Percentiles rank a stretch among this genome's conserved stretches.
Conservation (phyloP, 2,888 invertebrate genomes). For the Oligia strigilis region DNA sequence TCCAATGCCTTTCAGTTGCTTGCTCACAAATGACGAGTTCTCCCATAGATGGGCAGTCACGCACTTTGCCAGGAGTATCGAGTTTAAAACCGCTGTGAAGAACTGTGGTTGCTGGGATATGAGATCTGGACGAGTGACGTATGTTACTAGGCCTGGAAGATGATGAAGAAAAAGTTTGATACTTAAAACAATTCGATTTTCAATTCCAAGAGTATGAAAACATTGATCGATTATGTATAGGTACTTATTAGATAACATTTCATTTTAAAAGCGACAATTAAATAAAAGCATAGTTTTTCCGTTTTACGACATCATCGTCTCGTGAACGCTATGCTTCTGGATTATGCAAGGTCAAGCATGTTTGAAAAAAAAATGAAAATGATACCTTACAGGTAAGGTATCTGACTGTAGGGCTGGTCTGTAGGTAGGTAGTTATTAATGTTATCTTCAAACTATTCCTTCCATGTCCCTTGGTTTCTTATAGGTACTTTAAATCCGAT, state of each 20-base stretch:
- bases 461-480: neutral
- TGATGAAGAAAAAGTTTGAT: neutral
- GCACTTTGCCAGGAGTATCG: constrained; percentile 92
- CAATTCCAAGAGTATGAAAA: neutral
- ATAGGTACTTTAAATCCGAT: neutral
- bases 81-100: constrained; percentile 90
- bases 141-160: constrained; percentile 89
- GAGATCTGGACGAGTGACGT: constrained; percentile 84
- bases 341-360: neutral
- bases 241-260: neutral
- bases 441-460: neutral
- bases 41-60: constrained; percentile 93
- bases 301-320: neutral
- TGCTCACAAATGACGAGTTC: constrained; percentile 92
- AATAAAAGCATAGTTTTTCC: neutral
- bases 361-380: neutral
- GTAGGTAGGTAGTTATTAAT: neutral
- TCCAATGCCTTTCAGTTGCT: constrained; percentile 94
- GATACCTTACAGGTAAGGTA: neutral
- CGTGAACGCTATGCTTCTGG: neutral
- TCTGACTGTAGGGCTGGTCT: neutral
- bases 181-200: neutral
- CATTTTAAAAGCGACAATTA: neutral
- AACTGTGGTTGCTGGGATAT: constrained; percentile 76
- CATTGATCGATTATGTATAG: neutral